Conservation (phyloP, 2,888 invertebrate species). For the Antheraea assamensis region DNA sequence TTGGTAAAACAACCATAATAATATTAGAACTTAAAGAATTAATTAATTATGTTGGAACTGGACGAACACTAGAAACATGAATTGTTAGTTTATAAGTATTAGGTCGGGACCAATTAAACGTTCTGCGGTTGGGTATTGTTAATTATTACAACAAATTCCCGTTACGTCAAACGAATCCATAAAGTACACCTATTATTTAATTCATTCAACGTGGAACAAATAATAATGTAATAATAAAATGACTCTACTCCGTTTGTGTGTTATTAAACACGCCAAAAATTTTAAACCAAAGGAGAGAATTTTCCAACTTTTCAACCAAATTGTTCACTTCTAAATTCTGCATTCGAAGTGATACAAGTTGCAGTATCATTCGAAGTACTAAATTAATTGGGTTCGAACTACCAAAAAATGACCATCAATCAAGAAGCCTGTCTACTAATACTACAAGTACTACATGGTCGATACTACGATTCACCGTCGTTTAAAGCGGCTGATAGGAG, state of each 20-base stretch:
- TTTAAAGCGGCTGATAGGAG: too few species aligned
- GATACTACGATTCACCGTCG: too few species aligned
- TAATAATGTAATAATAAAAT: not conserved
- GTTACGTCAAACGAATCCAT: not conserved
- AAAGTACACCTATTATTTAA: not conserved
- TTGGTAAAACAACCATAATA: too few species aligned
- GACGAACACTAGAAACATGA: too few species aligned
- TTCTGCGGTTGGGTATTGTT: not conserved
- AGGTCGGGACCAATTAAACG: slow-evolving; percentile 3
- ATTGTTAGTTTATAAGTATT: not conserved
- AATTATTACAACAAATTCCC: slow-evolving; percentile 6
- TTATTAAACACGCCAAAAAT: not conserved
- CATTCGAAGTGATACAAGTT: not conserved
- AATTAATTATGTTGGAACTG: too few species aligned
- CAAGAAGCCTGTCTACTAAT: too few species aligned
- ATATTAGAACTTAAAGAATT: too few species aligned
- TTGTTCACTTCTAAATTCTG: not conserved
- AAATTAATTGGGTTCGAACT: too few species aligned
- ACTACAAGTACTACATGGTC: too few species aligned
- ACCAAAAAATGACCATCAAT: too few species aligned
- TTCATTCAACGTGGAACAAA: not conserved
- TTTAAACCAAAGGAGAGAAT: not conserved
- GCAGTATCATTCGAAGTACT: too few species aligned
- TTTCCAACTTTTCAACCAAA: not conserved
- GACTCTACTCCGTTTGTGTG: not conserved